Evolutionary conservation across 1,140 invertebrate species (phyloP).

Genomic region (Parapsyche elsis): DNA sequence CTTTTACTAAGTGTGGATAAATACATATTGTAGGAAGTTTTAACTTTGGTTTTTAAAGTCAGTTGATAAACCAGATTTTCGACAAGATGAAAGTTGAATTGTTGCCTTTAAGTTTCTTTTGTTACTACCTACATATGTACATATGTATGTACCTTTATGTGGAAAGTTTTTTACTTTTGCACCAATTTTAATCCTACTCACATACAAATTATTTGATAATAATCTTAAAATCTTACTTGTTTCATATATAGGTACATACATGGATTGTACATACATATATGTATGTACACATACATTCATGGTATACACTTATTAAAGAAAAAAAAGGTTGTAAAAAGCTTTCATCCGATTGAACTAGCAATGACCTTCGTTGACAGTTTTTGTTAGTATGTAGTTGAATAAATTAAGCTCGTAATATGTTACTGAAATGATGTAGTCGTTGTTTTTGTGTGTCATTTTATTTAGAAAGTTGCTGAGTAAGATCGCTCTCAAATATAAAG

Average conservation of each 20-base stretch:
- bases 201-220: neutral
- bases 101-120: neutral
- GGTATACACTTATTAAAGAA: neutral
- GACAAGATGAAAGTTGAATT: neutral
- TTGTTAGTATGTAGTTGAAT: neutral
- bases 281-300: neutral
- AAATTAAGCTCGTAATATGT: neutral
- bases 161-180: too few species aligned
- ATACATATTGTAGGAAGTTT: too few species aligned
- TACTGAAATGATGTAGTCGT: neutral
- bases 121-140: neutral
- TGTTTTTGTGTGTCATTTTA: neutral
- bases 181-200: too few species aligned
- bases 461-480: constrained; percentile 33
- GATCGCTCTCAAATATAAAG: neutral
- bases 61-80: constrained; percentile 8
- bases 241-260: neutral
- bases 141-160: too few species aligned
- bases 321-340: neutral
- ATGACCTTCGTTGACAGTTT: neutral
- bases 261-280: neutral
- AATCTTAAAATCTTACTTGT: too few species aligned
- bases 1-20: too few species aligned
- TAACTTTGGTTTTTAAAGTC: too few species aligned
- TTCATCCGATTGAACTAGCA: neutral